Percentiles rank a stretch among this genome's conserved stretches.
phyloP scores from a whole-genome alignment of 2,113 vertebrate genomes.

The Euleptes europaea region DNA sequence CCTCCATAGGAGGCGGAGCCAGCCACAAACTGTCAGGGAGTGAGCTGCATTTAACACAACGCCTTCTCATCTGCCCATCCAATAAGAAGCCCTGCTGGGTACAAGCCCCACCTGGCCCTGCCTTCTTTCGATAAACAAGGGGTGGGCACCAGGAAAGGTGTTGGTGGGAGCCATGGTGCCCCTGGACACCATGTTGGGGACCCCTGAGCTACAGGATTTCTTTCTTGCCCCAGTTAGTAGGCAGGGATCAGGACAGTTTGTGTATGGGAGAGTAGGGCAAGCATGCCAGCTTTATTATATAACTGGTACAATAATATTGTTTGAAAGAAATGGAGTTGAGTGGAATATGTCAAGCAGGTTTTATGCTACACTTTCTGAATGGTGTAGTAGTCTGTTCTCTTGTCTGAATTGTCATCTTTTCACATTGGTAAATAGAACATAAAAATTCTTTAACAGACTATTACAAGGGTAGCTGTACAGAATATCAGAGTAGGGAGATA shows the following conservation, averaged over 20 bases:
- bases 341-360: conserved; percentile 8
- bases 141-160: too few species aligned
- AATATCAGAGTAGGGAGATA: not conserved
- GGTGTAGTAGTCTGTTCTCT: conserved; percentile 31
- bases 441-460: conserved; percentile 37
- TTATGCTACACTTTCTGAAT: conserved; percentile 44
- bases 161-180: too few species aligned
- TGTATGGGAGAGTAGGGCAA: conserved; percentile 17
- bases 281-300: not conserved
- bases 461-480: conserved; percentile 33
- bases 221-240: conserved; percentile 60
- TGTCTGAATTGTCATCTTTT: conserved; percentile 42
- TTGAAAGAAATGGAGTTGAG: conserved; percentile 42
- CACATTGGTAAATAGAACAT: conserved; percentile 23
- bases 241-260: conserved; percentile 52
- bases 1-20: too few species aligned
- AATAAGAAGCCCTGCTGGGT: too few species aligned
- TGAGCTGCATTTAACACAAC: too few species aligned
- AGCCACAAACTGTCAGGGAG: too few species aligned
- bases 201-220: not conserved
- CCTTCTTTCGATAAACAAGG: too few species aligned
- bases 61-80: too few species aligned
- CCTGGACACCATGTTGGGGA: too few species aligned
- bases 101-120: too few species aligned
- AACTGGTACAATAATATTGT: not conserved